Base-by-base conservation (phyloP, 2,888 invertebrate species). In the Hesperia comma region DNA sequence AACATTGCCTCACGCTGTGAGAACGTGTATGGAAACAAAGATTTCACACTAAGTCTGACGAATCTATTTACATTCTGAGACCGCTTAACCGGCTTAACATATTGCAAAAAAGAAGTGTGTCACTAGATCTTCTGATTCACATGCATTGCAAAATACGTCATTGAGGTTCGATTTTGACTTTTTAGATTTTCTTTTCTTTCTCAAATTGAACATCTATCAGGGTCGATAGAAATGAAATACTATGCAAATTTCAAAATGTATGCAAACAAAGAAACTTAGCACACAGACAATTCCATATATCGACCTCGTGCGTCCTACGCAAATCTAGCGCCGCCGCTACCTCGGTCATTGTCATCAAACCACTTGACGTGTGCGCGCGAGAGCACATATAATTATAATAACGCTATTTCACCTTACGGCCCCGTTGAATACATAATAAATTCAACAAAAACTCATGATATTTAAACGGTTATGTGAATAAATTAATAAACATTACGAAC, bases 241-340 rank as follows among this genome's bases (percentile, higher is more conserved):
- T 84, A 86, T 86, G 81, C 81, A 77, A 74, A 77, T 87, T 87
- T 79, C 84, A 82, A 86, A 85, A 83, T 85, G 83, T 84, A 86
- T 80, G 71, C 80, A 81, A 79, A 81, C 79, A 80, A 86, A 84
- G 82, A 80, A 77, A 79, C 71, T 37, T 12, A 2, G 74, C 76
- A 77, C 79, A 77, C 78, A 79, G 76, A 72, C 76, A 78, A 80
- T 80, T 79, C 77, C 79, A 81, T 81, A 80, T 79, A 79, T 80
- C 80, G 85, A 79, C 90, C 89, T 90, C 85, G 82, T 80, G 82
- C 76, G 79, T 71, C 90, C 89, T 81, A 90, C 90, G 82, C 86
- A 79, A 72, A 69, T 73, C 74, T 79, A 75, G 75, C 71, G 77
- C 26, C 26, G 26, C 26, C 2, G 26, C 26, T 26, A 2, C 3